These are phyloP conservation scores for Columba janthina DNA, from an alignment of 2,113 vertebrate genomes.

Conservation along the genomic window DNA sequence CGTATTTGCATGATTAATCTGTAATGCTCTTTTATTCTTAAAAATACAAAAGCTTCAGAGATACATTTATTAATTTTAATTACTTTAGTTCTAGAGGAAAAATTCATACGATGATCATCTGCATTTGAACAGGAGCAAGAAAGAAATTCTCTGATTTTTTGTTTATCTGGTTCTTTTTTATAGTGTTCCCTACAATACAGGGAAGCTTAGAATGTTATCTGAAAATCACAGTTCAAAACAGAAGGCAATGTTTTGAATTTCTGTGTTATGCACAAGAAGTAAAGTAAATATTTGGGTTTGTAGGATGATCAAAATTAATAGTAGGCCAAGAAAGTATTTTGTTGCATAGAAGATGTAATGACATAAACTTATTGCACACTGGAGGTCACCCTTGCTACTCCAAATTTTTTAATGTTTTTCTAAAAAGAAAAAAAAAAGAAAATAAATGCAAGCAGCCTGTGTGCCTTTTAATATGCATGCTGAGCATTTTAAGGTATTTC, in stretches of 20 bases:
- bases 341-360: constrained; percentile 37
- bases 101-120: background rate
- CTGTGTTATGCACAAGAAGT: background rate
- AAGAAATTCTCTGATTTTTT: background rate
- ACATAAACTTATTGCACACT: constrained; percentile 77
- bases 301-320: background rate
- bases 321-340: background rate
- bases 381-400: constrained; percentile 82
- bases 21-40: background rate
- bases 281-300: background rate
- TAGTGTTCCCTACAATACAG: background rate
- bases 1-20: background rate
- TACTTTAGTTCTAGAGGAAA: background rate
- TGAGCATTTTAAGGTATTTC: background rate
- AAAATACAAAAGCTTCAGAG: background rate
- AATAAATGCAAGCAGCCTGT: background rate
- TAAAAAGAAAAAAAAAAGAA: constrained; percentile 1
- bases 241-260: constrained; percentile 12
- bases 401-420: constrained; percentile 62
- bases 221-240: background rate
- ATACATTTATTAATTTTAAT: background rate
- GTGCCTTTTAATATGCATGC: background rate
- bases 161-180: background rate
- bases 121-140: background rate
- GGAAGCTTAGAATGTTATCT: background rate